These are phyloP conservation scores for Pterocles orientalis DNA, from an alignment of 2,113 vertebrate genomes.

Conservation along the genomic window DNA sequence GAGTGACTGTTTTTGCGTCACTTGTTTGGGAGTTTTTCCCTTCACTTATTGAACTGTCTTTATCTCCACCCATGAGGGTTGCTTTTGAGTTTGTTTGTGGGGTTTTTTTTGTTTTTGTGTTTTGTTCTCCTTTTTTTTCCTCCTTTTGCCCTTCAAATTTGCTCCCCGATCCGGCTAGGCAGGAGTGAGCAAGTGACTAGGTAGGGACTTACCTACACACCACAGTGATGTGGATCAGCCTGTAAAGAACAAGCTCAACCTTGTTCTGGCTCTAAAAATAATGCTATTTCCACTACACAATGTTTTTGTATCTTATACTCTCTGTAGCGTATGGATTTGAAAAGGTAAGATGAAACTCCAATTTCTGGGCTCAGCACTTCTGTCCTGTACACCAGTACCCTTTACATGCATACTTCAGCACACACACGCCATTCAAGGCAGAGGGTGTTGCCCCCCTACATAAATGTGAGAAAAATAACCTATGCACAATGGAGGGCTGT, in stretches of 20 bases:
- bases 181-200: accelerated
- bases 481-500: neutral
- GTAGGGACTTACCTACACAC: neutral
- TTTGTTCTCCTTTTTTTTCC: no score
- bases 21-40: neutral
- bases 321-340: neutral
- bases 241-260: neutral
- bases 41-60: neutral
- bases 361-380: neutral
- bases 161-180: neutral
- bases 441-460: neutral
- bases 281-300: neutral
- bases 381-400: neutral
- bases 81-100: neutral
- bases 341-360: neutral
- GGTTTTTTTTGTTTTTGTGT: no score
- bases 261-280: neutral
- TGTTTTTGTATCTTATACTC: neutral
- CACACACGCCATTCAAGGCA: neutral
- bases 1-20: neutral
- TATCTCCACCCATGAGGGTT: neutral
- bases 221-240: neutral
- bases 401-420: neutral
- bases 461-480: neutral
- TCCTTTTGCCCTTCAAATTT: neutral